phyloP scores from a whole-genome alignment of 2,888 invertebrate genomes.

The Sphaerolaimus hirsutus region DNA sequence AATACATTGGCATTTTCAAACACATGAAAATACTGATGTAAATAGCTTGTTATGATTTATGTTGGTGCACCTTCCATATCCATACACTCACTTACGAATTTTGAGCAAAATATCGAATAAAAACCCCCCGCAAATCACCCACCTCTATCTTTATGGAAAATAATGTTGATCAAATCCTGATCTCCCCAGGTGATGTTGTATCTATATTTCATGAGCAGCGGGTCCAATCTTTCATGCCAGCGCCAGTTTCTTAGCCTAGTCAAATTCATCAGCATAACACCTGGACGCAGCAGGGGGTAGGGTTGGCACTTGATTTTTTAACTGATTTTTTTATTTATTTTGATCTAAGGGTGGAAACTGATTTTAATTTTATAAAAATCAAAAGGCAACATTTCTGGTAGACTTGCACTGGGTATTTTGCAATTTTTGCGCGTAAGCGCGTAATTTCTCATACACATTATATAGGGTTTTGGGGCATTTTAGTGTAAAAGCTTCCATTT shows the following conservation, averaged over 20 bases:
- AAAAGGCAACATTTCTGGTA: constrained; percentile 23
- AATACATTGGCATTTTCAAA: too few relatives aligned
- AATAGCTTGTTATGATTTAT: too few relatives aligned
- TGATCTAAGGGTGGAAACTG: constrained; percentile 36
- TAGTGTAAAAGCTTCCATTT: too few relatives aligned
- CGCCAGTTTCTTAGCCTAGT: constrained; percentile 61
- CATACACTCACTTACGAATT: too few relatives aligned
- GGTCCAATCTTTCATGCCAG: constrained; percentile 59
- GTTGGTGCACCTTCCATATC: too few relatives aligned
- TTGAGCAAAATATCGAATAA: background rate
- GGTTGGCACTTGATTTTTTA: background rate
- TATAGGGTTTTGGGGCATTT: too few relatives aligned
- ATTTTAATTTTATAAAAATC: background rate
- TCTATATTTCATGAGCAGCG: constrained; percentile 59
- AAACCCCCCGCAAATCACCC: background rate
- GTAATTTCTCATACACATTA: too few relatives aligned
- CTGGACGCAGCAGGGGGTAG: constrained; percentile 37
- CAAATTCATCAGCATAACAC: constrained; percentile 88
- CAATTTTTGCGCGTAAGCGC: too few relatives aligned
- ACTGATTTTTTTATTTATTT: constrained; percentile 47
- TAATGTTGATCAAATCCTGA: constrained; percentile 75
- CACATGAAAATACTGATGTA: too few relatives aligned
- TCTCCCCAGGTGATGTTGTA: constrained; percentile 87
- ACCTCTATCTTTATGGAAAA: constrained; percentile 42
- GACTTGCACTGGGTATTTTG: too few relatives aligned